Percentiles rank a stretch among this genome's conserved stretches.
Evolutionary conservation across 1,140 invertebrate genomes (phyloP).

Genomic region (Papilio xuthus): DNA sequence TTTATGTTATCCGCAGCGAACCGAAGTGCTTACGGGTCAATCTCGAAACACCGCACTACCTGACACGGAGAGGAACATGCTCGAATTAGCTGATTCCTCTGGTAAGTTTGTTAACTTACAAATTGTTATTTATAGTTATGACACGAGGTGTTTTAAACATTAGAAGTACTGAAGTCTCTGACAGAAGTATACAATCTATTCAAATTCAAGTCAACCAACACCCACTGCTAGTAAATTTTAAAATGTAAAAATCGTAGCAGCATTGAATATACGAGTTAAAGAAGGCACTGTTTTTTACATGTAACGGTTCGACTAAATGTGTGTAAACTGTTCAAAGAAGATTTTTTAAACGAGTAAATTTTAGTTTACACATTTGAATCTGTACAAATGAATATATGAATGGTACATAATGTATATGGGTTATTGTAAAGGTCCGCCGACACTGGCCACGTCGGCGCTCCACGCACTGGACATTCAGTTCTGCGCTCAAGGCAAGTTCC

Average conservation of each 20-base stretch:
- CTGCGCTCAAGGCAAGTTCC: conserved; percentile 75
- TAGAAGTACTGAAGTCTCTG: too few species aligned
- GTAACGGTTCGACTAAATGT: background rate
- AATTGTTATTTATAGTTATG: too few species aligned
- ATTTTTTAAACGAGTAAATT: background rate
- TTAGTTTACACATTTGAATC: too few species aligned
- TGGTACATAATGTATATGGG: conserved; percentile 21
- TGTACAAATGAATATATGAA: background rate
- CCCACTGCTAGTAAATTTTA: too few species aligned
- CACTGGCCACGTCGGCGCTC: conserved; percentile 72
- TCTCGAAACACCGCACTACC: conserved; percentile 66
- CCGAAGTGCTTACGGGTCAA: conserved; percentile 57
- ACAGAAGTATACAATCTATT: too few species aligned
- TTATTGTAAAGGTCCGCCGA: conserved; percentile 70
- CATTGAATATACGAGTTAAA: too few species aligned
- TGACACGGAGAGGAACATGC: conserved; percentile 68
- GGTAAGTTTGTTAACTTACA: conserved; percentile 52
- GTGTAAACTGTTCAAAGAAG: background rate
- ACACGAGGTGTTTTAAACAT: too few species aligned
- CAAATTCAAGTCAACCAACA: too few species aligned
- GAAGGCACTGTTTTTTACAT: too few species aligned
- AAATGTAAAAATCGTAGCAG: too few species aligned
- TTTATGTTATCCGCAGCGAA: conserved; percentile 55
- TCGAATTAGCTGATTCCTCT: conserved; percentile 65
- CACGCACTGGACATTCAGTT: conserved; percentile 74